Evolutionary conservation across 1,140 invertebrate genomes (phyloP).

Genomic region (Euglossa dilemma): DNA sequence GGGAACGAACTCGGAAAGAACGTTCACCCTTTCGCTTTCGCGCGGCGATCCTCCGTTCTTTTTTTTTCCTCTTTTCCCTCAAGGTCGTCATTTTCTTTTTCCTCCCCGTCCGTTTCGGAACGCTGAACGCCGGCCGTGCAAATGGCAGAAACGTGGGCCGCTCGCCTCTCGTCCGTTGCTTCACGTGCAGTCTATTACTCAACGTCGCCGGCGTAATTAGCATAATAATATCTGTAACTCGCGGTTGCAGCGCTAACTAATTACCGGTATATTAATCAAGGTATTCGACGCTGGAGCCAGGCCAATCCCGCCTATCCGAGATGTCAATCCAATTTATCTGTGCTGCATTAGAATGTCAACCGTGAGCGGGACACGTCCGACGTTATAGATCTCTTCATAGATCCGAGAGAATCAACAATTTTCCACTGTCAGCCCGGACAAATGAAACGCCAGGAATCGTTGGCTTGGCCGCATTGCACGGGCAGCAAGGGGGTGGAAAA

Average conservation of each 20-base stretch:
- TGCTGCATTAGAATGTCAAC: constrained; percentile 67
- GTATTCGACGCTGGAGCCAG: constrained; percentile 67
- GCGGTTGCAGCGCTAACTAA: constrained; percentile 73
- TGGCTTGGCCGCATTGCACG: neutral
- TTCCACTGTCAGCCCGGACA: constrained; percentile 21
- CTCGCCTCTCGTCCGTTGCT: constrained; percentile 61
- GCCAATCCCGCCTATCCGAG: constrained; percentile 68
- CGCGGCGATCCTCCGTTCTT: neutral
- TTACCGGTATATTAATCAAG: constrained; percentile 72
- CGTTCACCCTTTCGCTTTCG: constrained; percentile 22
- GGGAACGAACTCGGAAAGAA: neutral
- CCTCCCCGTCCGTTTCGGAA: constrained; percentile 1
- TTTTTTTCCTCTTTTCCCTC: neutral
- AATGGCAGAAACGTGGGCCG: constrained; percentile 67
- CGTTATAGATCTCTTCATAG: constrained; percentile 63
- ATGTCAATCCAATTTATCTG: constrained; percentile 71
- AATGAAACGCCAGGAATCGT: constrained; percentile 32
- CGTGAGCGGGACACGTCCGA: constrained; percentile 42
- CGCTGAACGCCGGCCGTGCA: constrained; percentile 43
- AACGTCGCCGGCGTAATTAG: constrained; percentile 73
- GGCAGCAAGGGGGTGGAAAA: neutral
- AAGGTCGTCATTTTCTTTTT: constrained; percentile 14
- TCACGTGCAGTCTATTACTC: constrained; percentile 73
- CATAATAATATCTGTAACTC: constrained; percentile 76
- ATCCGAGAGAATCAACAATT: constrained; percentile 60